phyloP scores from a whole-genome alignment of 2,113 vertebrate species.

The Mobula hypostoma region DNA sequence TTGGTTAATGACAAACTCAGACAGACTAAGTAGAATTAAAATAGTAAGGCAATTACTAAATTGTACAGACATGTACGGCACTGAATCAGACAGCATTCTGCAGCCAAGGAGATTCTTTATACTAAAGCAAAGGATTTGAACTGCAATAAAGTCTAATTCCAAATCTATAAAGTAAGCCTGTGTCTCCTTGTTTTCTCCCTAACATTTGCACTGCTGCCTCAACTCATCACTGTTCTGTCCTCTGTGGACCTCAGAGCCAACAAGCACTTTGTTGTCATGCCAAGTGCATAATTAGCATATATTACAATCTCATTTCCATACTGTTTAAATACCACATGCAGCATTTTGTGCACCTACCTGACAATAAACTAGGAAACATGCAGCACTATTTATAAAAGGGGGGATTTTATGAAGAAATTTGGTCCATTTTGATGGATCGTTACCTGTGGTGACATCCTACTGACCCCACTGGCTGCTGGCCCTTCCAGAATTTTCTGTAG shows the following conservation, averaged over 20 bases:
- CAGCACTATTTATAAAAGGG: background rate
- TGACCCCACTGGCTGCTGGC: background rate
- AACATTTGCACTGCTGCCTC: background rate
- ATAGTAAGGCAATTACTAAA: background rate
- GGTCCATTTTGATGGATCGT: background rate
- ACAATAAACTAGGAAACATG: background rate
- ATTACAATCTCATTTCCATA: conserved; percentile 15
- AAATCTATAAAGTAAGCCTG: background rate
- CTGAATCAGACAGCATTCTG: background rate
- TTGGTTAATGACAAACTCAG: background rate
- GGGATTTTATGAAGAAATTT: background rate
- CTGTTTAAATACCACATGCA: background rate
- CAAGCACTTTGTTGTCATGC: background rate
- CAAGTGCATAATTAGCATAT: background rate
- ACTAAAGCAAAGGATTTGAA: background rate
- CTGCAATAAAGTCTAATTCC: background rate
- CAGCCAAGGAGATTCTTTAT: background rate
- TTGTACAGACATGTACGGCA: background rate
- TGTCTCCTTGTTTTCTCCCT: background rate
- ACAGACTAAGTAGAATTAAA: background rate
- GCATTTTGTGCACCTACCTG: background rate
- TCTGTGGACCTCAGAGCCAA: background rate
- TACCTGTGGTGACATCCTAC: background rate
- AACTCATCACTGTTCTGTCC: background rate
- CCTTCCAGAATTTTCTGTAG: background rate